These are phyloP conservation scores for Neocrepidodera transversa DNA, from an alignment of 2,888 invertebrate genomes.

Conservation along the genomic window DNA sequence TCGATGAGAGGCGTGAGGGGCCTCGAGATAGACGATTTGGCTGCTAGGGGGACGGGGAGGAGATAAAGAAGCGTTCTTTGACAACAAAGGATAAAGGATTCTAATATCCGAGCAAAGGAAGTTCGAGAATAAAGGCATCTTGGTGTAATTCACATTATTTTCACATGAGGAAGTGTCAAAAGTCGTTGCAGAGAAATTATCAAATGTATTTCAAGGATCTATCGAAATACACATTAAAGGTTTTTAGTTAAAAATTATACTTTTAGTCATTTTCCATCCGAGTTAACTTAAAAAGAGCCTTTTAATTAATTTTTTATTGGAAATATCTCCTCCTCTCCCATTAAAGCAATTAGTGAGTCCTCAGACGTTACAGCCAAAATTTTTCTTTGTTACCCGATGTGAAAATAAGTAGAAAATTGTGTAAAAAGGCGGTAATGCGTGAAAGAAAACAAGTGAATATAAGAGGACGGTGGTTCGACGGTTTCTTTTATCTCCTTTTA, in stretches of 20 bases:
- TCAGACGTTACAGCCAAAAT: conserved; percentile 31
- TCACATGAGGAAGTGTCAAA: conserved; percentile 30
- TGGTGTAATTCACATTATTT: conserved; percentile 31
- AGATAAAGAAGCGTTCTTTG: conserved; percentile 41
- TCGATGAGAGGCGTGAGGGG: conserved; percentile 48
- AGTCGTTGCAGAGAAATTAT: conserved; percentile 14
- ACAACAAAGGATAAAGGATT: conserved; percentile 33
- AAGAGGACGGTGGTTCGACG: conserved; percentile 12
- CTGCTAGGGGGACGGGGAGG: conserved; percentile 40
- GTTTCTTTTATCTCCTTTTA: conserved; percentile 12
- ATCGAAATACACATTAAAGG: no score
- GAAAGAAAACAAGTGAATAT: conserved; percentile 28
- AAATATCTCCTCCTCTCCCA: conserved; percentile 35
- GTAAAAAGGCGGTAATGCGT: conserved; percentile 30
- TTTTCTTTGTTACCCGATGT: conserved; percentile 33
- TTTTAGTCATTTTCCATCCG: conserved; percentile 30
- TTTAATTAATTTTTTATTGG: conserved; percentile 40
- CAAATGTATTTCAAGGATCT: conserved; percentile 5
- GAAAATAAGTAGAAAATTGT: conserved; percentile 39
- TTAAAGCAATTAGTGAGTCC: conserved; percentile 39
- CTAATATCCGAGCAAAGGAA: conserved; percentile 32
- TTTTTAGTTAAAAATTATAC: no score
- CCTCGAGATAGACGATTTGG: not conserved
- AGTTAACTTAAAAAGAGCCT: conserved; percentile 25
- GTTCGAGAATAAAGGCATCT: conserved; percentile 25